Percentiles rank a stretch among this genome's conserved stretches.
phyloP scores from a whole-genome alignment of 2,888 invertebrate species.

The Netelia fuscicornis region DNA sequence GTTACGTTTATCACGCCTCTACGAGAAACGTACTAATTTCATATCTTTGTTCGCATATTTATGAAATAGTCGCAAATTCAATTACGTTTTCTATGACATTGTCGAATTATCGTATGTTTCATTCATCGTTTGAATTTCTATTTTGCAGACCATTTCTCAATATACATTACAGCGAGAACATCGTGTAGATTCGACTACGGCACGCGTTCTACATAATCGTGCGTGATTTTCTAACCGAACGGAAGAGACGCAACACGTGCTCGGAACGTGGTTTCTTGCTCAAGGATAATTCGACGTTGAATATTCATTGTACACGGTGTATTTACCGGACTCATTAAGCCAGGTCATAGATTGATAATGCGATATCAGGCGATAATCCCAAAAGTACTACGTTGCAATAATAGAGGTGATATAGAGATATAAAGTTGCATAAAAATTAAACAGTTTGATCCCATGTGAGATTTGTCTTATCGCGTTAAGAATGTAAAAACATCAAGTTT shows the following conservation, averaged over 20 bases:
- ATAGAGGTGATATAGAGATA: neutral
- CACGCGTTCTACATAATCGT: slow-evolving; percentile 5
- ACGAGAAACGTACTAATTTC: neutral
- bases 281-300: slow-evolving; percentile 41
- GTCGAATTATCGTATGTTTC: too few relatives aligned
- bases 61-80: neutral
- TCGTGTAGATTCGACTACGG: neutral
- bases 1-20: neutral
- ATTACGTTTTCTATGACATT: neutral
- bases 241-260: slow-evolving; percentile 20
- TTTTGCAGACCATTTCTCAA: slow-evolving; percentile 6
- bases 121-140: slow-evolving; percentile 14
- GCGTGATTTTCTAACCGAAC: neutral
- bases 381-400: slow-evolving; percentile 10
- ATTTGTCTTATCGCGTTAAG: slow-evolving; percentile 9
- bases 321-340: slow-evolving; percentile 14
- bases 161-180: slow-evolving; percentile 19
- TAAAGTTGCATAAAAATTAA: neutral
- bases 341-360: slow-evolving; percentile 34
- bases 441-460: neutral
- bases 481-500: too few relatives aligned
- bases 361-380: slow-evolving; percentile 35
- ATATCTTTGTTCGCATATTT: neutral
- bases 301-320: slow-evolving; percentile 37
- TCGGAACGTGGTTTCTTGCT: slow-evolving; percentile 35